These are phyloP conservation scores for Corythaixoides concolor DNA, from an alignment of 2,113 vertebrate genomes.

Conservation along the genomic window DNA sequence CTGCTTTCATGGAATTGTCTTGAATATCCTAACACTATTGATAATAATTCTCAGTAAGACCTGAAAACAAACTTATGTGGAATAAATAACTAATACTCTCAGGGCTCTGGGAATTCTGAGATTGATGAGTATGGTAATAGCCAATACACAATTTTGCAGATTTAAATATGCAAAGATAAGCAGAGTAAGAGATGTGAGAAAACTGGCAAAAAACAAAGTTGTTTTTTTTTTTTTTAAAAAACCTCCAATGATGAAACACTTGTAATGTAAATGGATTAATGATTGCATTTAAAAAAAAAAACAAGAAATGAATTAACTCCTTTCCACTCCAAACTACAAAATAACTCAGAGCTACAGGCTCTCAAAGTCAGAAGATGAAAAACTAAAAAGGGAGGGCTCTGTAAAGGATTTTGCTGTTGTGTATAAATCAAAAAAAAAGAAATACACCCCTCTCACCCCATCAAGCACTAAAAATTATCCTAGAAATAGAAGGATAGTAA, in stretches of 20 bases:
- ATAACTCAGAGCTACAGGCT: not conserved
- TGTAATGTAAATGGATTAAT: not conserved
- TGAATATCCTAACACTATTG: not conserved
- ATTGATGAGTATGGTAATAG: not conserved
- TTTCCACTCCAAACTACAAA: not conserved
- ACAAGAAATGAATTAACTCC: not conserved
- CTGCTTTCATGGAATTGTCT: not conserved
- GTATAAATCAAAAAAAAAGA: not conserved
- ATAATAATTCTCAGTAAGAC: not conserved
- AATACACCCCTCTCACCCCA: fast-evolving
- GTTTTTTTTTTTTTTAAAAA: not conserved
- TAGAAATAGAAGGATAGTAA: not conserved
- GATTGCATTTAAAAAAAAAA: not conserved
- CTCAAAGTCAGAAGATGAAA: not conserved
- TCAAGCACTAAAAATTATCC: not conserved
- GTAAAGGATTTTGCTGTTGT: not conserved
- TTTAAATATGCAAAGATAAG: constrained; percentile 2
- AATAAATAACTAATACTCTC: not conserved
- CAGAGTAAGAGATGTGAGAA: not conserved
- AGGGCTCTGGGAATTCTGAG: not conserved
- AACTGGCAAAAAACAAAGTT: not conserved
- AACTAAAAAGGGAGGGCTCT: not conserved
- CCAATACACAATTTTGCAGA: not conserved
- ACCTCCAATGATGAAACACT: not conserved
- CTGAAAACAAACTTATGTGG: not conserved